Evolutionary conservation across 2,888 invertebrate species (phyloP), one percentile per base, ranked within the genome.

Genomic region (Tiliacea citrago): DNA sequence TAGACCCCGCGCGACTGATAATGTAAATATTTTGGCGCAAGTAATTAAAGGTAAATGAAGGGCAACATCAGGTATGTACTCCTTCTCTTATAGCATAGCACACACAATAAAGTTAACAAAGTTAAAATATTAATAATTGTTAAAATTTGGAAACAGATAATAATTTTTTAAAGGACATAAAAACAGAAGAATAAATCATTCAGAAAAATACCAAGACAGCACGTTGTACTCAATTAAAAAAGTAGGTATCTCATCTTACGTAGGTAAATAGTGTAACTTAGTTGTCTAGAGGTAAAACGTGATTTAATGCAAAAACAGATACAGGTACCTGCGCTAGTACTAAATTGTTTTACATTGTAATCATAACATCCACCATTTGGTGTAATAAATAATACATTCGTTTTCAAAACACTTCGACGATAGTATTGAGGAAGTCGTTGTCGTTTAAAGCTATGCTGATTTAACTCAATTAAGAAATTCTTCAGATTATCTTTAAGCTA

Each of bases 271-370:
- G 9, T 45, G 45, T 45, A 21, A 49, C 8, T 29, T 18, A 21
- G 18, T 49, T 49, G 8, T 49, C 39, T n/a, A n/a, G 13, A 73
- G 2, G 3, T 63, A n/a, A n/a, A 35, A 39, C 76, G 75, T 68
- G 68, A 42, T 16, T 76, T 45, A 57, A 35, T 55, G 6, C 24
- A 9, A 51, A 51, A 63, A 60, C 39, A 61, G 53, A 66, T 29
- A 29, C 29, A 16, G n/a, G 1, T 18, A 45, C 24, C 18, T 18
- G 12, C n/a, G 51, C 29, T 58, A 29, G 29, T 47, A 65, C 35
- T n/a, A 18, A 57, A 42, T 71, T 78, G 72, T 72, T 78, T 71
- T n/a, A 66, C 42, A 55, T 55, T 62, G 18, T 21, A 71, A 77
- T 29, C 51, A 77, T 16, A 77, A 77, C 70, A 78, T 77, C 53